Conservation (phyloP, 35 echinoderm and acorn worm genomes). For the Lytechinus variegatus region DNA sequence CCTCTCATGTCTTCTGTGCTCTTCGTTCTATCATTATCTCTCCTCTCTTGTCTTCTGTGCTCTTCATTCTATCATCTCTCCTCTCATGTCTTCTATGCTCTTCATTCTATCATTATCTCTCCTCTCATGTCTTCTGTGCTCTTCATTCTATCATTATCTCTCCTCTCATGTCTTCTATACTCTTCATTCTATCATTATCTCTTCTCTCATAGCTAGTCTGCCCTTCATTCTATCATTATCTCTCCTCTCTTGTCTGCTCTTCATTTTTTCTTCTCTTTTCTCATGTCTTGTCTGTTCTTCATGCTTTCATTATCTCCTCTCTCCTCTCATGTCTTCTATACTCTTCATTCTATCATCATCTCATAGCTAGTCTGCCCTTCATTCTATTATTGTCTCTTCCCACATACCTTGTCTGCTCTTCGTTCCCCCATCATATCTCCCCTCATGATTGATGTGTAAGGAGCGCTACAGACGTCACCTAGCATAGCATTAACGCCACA, state of each 20-base stretch:
- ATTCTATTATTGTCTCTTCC: background rate
- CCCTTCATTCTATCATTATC: too few relatives aligned
- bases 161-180: too few relatives aligned
- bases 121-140: too few relatives aligned
- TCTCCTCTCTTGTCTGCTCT: too few relatives aligned
- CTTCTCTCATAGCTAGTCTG: too few relatives aligned
- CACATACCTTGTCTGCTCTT: background rate
- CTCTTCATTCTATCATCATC: background rate
- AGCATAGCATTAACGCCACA: slow-evolving; percentile 1
- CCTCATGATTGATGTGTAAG: background rate
- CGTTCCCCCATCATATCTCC: background rate
- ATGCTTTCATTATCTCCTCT: background rate
- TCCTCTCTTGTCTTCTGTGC: background rate
- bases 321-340: background rate
- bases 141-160: too few relatives aligned
- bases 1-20: background rate
- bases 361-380: background rate
- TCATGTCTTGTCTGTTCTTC: background rate
- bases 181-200: too few relatives aligned
- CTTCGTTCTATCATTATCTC: background rate
- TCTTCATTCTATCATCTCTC: background rate
- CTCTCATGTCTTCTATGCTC: background rate
- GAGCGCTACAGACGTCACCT: background rate
- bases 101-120: background rate
- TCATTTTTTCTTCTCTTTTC: background rate